A percentile compares a stretch with the other conserved stretches of the same genome.
phyloP scores from a whole-genome alignment of 2,888 invertebrate genomes.

The Thereva nobilitata region DNA sequence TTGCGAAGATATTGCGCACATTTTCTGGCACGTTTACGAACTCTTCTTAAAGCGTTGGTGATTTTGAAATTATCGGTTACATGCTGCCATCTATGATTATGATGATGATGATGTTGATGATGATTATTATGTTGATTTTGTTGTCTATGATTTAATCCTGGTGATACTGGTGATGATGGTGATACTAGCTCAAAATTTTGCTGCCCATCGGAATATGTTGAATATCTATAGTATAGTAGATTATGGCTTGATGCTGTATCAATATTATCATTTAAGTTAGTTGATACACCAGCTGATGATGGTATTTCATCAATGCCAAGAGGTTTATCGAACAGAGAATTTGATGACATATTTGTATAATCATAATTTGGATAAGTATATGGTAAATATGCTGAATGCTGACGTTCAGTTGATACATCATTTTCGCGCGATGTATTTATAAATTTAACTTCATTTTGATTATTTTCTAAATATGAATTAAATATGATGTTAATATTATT shows the following conservation, averaged over 20 bases:
- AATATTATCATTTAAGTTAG: slow-evolving; percentile 49
- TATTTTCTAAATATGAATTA: slow-evolving; percentile 50
- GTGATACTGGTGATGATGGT: slow-evolving; percentile 44
- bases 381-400: slow-evolving; percentile 52
- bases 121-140: slow-evolving; percentile 4
- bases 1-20: slow-evolving; percentile 57
- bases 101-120: not conserved
- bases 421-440: slow-evolving; percentile 53
- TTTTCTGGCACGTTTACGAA: slow-evolving; percentile 58
- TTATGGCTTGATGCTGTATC: slow-evolving; percentile 53
- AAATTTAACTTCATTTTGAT: slow-evolving; percentile 54
- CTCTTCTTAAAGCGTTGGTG: slow-evolving; percentile 43
- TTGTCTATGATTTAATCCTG: not conserved
- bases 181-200: slow-evolving; percentile 47
- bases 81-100: slow-evolving; percentile 48
- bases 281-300: slow-evolving; percentile 44
- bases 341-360: slow-evolving; percentile 57
- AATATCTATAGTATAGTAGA: slow-evolving; percentile 45
- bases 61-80: slow-evolving; percentile 49
- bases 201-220: slow-evolving; percentile 45
- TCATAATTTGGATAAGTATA: slow-evolving; percentile 55
- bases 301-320: slow-evolving; percentile 54
- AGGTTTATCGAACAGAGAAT: slow-evolving; percentile 54
- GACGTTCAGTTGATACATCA: slow-evolving; percentile 50
- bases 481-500: slow-evolving; percentile 58